Conservation (phyloP, 2,113 vertebrate genomes). For the Thalassarche chlororhynchos region DNA sequence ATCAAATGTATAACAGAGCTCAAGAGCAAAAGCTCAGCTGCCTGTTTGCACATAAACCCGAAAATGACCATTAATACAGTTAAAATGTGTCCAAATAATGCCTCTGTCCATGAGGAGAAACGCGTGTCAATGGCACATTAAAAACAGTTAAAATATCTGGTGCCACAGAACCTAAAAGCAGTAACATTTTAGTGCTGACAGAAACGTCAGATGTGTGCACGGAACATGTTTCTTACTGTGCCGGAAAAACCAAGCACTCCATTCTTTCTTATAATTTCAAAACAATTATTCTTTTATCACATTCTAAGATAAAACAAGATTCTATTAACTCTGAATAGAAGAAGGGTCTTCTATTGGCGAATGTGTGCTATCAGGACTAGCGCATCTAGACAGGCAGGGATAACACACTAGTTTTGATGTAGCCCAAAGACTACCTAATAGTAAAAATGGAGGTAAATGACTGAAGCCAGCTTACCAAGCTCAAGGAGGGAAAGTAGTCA, state of each 20-base stretch:
- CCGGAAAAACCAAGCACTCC: not conserved
- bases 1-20: not conserved
- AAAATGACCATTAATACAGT: not conserved
- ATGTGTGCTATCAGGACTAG: not conserved
- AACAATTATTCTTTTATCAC: not conserved
- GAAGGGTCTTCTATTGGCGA: not conserved
- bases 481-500: not conserved
- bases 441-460: not conserved
- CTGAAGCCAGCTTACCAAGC: not conserved
- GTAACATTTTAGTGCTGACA: not conserved
- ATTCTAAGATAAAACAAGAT: not conserved
- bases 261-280: not conserved
- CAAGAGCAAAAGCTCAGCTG: not conserved
- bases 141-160: not conserved
- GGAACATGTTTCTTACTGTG: not conserved
- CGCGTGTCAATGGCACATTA: accelerated
- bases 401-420: not conserved
- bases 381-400: not conserved
- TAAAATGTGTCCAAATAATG: not conserved
- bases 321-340: not conserved
- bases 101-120: not conserved
- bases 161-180: not conserved
- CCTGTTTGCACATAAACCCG: not conserved
- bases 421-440: not conserved
- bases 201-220: not conserved